Evolutionary conservation across 2,888 invertebrate genomes (phyloP).

Genomic region (Drosophila multiciliata): DNA sequence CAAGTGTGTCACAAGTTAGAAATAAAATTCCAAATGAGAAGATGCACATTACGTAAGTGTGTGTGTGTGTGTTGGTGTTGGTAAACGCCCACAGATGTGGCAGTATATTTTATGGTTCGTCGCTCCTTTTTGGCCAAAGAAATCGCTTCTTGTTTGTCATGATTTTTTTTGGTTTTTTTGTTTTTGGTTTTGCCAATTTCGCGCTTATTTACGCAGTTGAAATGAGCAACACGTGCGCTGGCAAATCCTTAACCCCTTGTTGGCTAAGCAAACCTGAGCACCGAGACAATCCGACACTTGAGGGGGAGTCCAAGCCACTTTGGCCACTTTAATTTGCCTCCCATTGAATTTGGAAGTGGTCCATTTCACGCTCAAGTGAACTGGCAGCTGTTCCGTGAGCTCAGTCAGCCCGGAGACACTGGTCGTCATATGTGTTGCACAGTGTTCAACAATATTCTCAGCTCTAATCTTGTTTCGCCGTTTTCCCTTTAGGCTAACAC

Average conservation of each 20-base stretch:
- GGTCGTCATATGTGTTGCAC: constrained; percentile 35
- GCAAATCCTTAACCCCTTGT: constrained; percentile 65
- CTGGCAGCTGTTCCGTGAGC: constrained; percentile 47
- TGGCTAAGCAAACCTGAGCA: constrained; percentile 3
- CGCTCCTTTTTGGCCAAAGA: constrained; percentile 26
- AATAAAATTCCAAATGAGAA: constrained; percentile 26
- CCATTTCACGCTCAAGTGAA: constrained; percentile 57
- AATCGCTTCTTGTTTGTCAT: constrained; percentile 7
- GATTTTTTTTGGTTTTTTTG: neutral
- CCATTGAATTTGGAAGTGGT: constrained; percentile 23
- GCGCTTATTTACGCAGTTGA: constrained; percentile 75
- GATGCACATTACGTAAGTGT: constrained; percentile 6
- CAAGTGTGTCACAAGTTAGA: constrained; percentile 48
- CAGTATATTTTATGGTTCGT: constrained; percentile 52
- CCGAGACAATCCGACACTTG: constrained; percentile 66
- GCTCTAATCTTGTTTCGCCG: constrained; percentile 5
- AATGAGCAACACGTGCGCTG: constrained; percentile 75
- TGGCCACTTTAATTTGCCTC: constrained; percentile 57
- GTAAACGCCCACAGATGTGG: constrained; percentile 49
- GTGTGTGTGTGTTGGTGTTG: constrained; percentile 9
- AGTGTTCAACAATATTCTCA: constrained; percentile 14
- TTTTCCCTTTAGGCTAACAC: constrained; percentile 46
- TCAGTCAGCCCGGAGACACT: constrained; percentile 48
- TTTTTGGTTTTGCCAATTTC: constrained; percentile 60
- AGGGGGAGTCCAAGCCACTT: constrained; percentile 42